Percentiles rank a stretch among this genome's conserved stretches.
Conservation (phyloP, 2,113 vertebrate genomes). For the Felis chaus region DNA sequence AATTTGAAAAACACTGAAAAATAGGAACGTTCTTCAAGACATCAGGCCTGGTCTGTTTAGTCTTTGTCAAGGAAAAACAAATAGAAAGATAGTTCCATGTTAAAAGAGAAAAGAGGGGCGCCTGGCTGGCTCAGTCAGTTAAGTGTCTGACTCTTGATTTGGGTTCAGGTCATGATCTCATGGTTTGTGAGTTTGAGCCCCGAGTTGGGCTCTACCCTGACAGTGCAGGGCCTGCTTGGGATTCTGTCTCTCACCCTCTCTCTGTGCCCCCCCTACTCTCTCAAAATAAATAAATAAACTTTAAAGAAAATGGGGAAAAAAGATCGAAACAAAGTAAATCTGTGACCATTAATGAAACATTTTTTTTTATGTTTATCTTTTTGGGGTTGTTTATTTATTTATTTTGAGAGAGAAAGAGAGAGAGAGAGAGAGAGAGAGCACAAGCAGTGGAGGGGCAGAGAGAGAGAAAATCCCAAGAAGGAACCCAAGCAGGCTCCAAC, state of each 20-base stretch:
- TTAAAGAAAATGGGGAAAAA: no score
- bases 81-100: not conserved
- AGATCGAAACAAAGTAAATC: not conserved
- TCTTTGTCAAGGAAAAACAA: not conserved
- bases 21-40: not conserved
- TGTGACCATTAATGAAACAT: not conserved
- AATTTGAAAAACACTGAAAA: not conserved
- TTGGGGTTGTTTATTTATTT: no score
- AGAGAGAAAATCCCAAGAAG: no score
- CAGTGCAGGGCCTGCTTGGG: no score
- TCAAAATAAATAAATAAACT: no score
- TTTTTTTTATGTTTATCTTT: not conserved
- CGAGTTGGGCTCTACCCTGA: no score
- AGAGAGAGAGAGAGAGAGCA: no score
- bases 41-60: not conserved
- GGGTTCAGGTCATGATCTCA: not conserved
- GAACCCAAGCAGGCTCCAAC: no score
- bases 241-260: no score
- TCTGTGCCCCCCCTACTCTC: no score
- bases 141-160: not conserved
- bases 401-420: no score
- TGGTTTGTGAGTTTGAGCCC: not conserved
- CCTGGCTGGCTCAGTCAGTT: not conserved
- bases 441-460: no score
- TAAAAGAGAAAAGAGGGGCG: not conserved